Conservation (phyloP, 1,140 invertebrate species). For the Anoplophora glabripennis region DNA sequence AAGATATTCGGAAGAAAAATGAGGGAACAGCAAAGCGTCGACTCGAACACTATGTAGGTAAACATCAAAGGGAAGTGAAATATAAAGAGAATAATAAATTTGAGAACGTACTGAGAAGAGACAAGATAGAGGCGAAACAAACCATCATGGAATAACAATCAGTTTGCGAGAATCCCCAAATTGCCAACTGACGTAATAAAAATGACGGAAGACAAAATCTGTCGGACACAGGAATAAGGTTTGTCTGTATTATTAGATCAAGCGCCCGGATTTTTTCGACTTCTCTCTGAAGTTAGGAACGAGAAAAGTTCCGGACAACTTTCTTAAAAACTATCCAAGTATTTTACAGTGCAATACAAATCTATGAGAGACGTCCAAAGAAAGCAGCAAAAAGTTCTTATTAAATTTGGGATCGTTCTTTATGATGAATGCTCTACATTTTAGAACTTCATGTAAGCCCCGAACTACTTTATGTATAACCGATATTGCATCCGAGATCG, state of each 20-base stretch:
- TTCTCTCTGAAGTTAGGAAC: conserved; percentile 24
- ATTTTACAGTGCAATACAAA: conserved; percentile 20
- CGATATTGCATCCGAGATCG: no score
- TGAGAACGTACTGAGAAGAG: conserved; percentile 26
- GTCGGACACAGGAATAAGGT: conserved; percentile 30
- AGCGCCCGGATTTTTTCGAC: conserved; percentile 22
- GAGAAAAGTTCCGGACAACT: conserved; percentile 20
- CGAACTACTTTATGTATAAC: no score
- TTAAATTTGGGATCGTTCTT: no score
- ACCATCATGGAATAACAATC: conserved; percentile 36
- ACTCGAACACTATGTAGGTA: conserved; percentile 24
- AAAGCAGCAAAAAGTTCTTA: no score
- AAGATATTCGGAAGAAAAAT: conserved; percentile 22
- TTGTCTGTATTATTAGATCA: conserved; percentile 35
- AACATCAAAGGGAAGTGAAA: conserved; percentile 35
- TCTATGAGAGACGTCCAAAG: conserved; percentile 3
- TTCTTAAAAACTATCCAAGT: conserved; percentile 21
- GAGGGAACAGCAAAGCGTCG: conserved; percentile 12
- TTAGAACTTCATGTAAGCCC: no score
- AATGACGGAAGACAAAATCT: conserved; percentile 38
- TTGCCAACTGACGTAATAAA: conserved; percentile 29
- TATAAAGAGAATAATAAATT: conserved; percentile 40
- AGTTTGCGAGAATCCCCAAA: conserved; percentile 28
- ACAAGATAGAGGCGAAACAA: conserved; percentile 28
- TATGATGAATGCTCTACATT: no score